A percentile compares a stretch with the other conserved stretches of the same genome.
Conservation (phyloP, 2,113 vertebrate genomes). For the Seriola rivoliana region DNA sequence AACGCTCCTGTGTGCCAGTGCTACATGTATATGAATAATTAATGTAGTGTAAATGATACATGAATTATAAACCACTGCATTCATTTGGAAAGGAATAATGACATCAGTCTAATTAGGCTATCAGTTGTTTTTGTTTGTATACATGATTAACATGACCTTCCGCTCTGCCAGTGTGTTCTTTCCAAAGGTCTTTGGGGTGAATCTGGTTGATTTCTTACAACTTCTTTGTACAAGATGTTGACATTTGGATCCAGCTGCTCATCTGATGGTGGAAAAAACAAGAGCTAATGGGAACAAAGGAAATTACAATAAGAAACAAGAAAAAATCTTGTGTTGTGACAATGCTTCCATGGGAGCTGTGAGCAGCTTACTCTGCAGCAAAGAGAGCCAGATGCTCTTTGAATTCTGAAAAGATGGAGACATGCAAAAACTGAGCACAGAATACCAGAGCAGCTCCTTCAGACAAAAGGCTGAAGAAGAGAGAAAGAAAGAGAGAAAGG, state of each 20-base stretch:
- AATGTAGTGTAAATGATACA: conserved; percentile 12
- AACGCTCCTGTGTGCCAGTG: too few relatives aligned
- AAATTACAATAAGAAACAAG: conserved; percentile 18
- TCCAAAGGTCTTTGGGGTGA: background rate
- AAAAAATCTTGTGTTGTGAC: conserved; percentile 37
- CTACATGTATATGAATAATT: conserved; percentile 3
- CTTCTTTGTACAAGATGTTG: background rate
- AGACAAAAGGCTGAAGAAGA: conserved; percentile 12
- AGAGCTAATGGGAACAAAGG: conserved; percentile 11
- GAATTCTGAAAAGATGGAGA: conserved; percentile 27
- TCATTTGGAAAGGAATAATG: background rate
- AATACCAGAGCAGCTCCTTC: background rate
- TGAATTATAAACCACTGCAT: background rate
- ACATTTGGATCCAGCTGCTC: conserved; percentile 16
- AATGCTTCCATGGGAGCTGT: conserved; percentile 19
- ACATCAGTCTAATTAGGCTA: background rate
- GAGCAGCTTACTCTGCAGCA: conserved; percentile 11
- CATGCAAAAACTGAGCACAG: background rate
- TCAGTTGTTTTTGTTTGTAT: background rate
- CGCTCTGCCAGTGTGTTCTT: background rate
- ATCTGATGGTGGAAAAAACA: conserved; percentile 2
- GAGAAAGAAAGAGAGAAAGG: background rate
- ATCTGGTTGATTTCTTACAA: background rate
- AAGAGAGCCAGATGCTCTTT: conserved; percentile 13
- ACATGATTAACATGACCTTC: background rate